Evolutionary conservation across 2,888 invertebrate species (phyloP), one percentile per base, ranked within the genome.

Genomic region (Hyposoter dolosus): DNA sequence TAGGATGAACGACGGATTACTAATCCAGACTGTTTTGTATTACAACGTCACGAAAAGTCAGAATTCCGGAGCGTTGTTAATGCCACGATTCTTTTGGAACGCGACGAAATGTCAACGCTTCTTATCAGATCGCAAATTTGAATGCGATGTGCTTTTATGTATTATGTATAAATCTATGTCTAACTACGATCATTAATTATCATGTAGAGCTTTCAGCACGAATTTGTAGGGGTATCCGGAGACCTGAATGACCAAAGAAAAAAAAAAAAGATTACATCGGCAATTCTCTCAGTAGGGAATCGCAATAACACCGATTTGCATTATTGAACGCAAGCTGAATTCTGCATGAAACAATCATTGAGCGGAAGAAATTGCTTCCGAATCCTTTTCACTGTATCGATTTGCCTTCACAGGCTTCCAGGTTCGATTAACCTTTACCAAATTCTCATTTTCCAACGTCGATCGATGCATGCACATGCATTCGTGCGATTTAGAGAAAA

Each of bases 401-500:
- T 45, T 17, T 23, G 19, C 66, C 40, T 23, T 28, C 65, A 12
- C 72, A 12, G 32, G 69, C 66, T 68, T 45, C 35, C 56, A 28
- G 47, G 72, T 83, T 85, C 83, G 77, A 83, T 86, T 81, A 83
- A 77, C 72, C 72, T 72, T 83, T 75, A 65, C 50, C 74, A 63
- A 65, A 81, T 74, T 50, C 76, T 80, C 47, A 10, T 71, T 56
- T 66, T 23, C 45, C 50, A 66, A 53, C 19, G 15, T 82, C 23
- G 32, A 66, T 80, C n/a, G 0, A 35, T 35, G 28, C 10, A 28
- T 71, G 19, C 40, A 17, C 56, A 43, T 40, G 60, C 53, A 53
- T 19, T 69, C 28, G 45, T 81, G 79, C 47, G 74, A 83, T 86
- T 81, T 66, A 40, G 23, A 12, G 47, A 7, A 23, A 68, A 84